phyloP scores from a whole-genome alignment of 2,113 vertebrate genomes.

The Rhabdornis inornatus region DNA sequence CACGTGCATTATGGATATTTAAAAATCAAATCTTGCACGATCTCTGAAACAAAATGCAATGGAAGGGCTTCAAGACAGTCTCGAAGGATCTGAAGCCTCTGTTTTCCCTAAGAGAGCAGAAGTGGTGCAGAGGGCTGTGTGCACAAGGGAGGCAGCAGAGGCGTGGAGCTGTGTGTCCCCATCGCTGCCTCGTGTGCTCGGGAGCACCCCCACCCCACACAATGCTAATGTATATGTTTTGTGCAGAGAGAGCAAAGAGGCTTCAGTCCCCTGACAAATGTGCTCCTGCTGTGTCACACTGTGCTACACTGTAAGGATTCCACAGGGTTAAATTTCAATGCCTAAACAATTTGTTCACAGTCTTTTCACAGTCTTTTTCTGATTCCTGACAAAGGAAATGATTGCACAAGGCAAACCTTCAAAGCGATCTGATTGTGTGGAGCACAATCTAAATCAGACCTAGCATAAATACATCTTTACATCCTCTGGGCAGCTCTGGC shows the following conservation, averaged over 20 bases:
- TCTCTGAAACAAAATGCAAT: not conserved
- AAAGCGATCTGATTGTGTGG: conserved; percentile 40
- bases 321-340: conserved; percentile 63
- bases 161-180: not conserved
- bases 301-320: conserved; percentile 60
- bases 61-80: not conserved
- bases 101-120: not conserved
- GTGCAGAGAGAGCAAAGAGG: conserved; percentile 17
- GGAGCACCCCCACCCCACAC: conserved; percentile 28
- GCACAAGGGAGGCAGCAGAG: not conserved
- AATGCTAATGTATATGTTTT: conserved; percentile 47
- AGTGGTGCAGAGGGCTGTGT: not conserved
- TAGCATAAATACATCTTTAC: conserved; percentile 27
- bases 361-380: conserved; percentile 62
- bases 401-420: conserved; percentile 56
- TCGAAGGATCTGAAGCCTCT: not conserved
- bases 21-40: not conserved
- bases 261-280: conserved; percentile 44
- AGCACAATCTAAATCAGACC: conserved; percentile 31
- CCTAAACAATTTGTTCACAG: conserved; percentile 62
- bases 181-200: not conserved
- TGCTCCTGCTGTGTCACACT: conserved; percentile 58
- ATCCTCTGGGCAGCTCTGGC: not conserved
- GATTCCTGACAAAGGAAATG: conserved; percentile 59
- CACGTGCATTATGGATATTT: not conserved